Percentiles rank a stretch among this genome's conserved stretches.
Conservation (phyloP, 2,888 invertebrate genomes). For the Labia minor region DNA sequence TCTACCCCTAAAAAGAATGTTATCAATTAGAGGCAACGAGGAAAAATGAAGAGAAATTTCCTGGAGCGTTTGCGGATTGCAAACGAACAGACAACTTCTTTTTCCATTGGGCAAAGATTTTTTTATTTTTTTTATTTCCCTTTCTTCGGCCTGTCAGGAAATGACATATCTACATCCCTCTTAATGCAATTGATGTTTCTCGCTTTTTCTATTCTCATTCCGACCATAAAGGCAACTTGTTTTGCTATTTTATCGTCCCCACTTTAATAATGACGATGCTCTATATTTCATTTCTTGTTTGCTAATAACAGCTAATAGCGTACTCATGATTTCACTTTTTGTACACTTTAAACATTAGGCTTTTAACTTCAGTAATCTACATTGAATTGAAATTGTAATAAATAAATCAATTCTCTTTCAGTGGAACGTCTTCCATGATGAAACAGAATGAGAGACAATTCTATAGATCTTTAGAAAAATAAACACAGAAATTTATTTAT, state of each 20-base stretch:
- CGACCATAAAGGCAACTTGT: slow-evolving; percentile 13
- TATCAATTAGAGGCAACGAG: background rate
- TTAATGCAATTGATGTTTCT: background rate
- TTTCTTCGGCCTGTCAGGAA: background rate
- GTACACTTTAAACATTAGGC: background rate
- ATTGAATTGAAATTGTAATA: background rate
- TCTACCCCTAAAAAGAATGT: background rate
- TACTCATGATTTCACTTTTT: slow-evolving; percentile 4
- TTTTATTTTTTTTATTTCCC: too few species aligned
- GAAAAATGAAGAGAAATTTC: background rate
- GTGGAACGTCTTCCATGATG: too few species aligned
- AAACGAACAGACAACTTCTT: background rate
- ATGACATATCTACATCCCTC: background rate
- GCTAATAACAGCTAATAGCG: background rate
- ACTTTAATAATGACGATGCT: slow-evolving; percentile 6
- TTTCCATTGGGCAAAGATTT: background rate
- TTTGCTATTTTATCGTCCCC: slow-evolving; percentile 3
- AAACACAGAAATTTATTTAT: too few species aligned
- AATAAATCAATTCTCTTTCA: background rate
- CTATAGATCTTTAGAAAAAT: too few species aligned
- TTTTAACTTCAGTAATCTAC: background rate
- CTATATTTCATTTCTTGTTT: background rate
- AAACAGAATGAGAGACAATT: too few species aligned
- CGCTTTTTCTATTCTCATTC: slow-evolving; percentile 13
- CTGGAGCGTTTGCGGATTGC: background rate